These are phyloP conservation scores for Phalacrocorax pelagicus DNA, from an alignment of 2,113 vertebrate species.

Conservation along the genomic window DNA sequence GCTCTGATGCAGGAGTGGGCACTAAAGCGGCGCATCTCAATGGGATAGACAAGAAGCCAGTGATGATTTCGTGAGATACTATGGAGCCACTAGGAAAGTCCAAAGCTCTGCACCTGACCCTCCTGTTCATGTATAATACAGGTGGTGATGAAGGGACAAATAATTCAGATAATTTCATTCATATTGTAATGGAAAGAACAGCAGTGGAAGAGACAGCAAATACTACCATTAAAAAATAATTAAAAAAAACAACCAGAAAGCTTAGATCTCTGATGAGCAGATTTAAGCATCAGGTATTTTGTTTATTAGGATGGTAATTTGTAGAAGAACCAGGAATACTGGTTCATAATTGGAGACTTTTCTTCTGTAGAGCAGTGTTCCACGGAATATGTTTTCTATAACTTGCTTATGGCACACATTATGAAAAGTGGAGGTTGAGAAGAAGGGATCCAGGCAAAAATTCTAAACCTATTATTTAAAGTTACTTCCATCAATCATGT, in stretches of 20 bases:
- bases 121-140: not conserved
- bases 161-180: not conserved
- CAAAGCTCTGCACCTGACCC: not conserved
- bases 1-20: not conserved
- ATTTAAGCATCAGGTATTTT: not conserved
- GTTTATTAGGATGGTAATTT: not conserved
- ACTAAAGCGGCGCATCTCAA: not conserved
- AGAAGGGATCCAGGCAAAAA: not conserved
- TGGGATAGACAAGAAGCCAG: not conserved
- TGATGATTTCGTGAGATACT: not conserved
- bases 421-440: not conserved
- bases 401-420: not conserved
- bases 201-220: not conserved
- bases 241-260: not conserved
- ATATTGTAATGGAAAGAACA: not conserved
- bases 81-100: not conserved
- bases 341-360: not conserved
- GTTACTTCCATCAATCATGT: not conserved
- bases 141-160: not conserved
- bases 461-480: not conserved
- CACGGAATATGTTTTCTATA: not conserved
- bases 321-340: not conserved
- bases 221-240: not conserved
- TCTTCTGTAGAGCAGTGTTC: not conserved
- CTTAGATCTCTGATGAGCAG: not conserved